Base-by-base conservation (phyloP, 2,797 vertebrate genomes). In the Babyrousa celebensis region DNA sequence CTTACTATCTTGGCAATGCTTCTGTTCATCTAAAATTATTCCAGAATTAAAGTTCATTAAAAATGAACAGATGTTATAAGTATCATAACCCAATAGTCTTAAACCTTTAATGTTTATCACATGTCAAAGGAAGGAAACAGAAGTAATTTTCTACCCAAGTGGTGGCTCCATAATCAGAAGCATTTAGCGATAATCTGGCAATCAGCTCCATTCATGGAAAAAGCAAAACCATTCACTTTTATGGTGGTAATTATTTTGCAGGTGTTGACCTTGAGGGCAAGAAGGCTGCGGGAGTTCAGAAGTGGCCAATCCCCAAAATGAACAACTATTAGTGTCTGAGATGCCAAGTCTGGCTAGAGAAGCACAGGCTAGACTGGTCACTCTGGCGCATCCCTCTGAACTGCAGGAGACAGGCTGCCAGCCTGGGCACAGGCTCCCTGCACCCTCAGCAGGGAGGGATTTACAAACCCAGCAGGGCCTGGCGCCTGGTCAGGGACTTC, bases 401-500 rank as follows among this genome's bases (percentile, higher is more conserved):
- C 21, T 16, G 23, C 25, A 48, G 12, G 89, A 71, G 32, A 67
- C 52, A 32, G 54, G 70, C 63, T 79, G 60, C 72, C 20, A 23
- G 86, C 10, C 79, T 67, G 43, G 86, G 78, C 83, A n/a, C 29
- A 56, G 74, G 83, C 71, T 63, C 60, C 58, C 40, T 60, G 84
- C 5, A 15, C 89, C 88, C 89, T 90, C 63, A 21, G 91, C 54
- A 58, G 86, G 86, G 93, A 96, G 89, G 86, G 18, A 88, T 85
- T 97, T 87, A 94, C 96, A 93, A 87, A 90, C 84, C 92, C 68
- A 75, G 95, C 93, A 71, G 72, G 86, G 80, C 74, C 89, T 97
- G 97, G 97, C 75, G 2, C 68, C 72, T 23, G 85, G 86, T 94
- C 93, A 95, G 93, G 36, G 95, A 83, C 93, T 94, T 97, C 97